A percentile compares a stretch with the other conserved stretches of the same genome.
These are phyloP conservation scores for Bradypodion ventrale DNA, from an alignment of 2,797 vertebrate species.

Conservation along the genomic window DNA sequence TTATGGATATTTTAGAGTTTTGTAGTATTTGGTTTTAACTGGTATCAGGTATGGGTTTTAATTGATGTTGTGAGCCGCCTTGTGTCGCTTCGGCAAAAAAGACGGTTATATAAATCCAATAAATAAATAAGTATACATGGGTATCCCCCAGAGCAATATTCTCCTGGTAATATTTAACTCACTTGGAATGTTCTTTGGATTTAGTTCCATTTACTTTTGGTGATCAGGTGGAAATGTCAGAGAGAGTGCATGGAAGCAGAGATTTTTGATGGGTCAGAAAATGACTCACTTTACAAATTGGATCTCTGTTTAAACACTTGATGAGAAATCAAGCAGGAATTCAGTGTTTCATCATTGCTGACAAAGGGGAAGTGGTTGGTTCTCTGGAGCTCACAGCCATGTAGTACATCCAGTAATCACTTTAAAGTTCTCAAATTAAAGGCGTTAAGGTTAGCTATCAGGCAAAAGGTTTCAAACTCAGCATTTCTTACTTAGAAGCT, in stretches of 20 bases:
- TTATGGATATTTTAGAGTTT: no score
- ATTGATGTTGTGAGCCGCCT: no score
- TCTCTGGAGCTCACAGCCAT: not conserved
- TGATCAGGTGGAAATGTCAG: not conserved
- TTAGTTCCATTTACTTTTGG: not conserved
- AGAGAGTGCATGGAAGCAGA: not conserved
- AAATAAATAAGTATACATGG: no score
- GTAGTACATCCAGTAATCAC: not conserved
- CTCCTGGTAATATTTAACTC: rapidly evolving
- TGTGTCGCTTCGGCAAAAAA: no score
- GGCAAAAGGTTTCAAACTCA: not conserved
- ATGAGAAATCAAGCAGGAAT: not conserved
- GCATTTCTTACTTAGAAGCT: not conserved
- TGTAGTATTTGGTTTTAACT: no score
- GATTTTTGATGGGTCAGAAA: constrained; percentile 6
- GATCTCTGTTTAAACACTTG: constrained; percentile 13
- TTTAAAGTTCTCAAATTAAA: not conserved
- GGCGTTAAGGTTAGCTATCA: not conserved
- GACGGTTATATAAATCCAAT: no score
- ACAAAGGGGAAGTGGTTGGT: not conserved
- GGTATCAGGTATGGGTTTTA: no score
- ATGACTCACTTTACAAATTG: constrained; percentile 2
- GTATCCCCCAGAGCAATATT: no score
- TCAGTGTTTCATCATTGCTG: not conserved
- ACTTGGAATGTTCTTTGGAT: not conserved